Evolutionary conservation across 2,888 invertebrate species (phyloP).

Genomic region (Leucoma salicis): DNA sequence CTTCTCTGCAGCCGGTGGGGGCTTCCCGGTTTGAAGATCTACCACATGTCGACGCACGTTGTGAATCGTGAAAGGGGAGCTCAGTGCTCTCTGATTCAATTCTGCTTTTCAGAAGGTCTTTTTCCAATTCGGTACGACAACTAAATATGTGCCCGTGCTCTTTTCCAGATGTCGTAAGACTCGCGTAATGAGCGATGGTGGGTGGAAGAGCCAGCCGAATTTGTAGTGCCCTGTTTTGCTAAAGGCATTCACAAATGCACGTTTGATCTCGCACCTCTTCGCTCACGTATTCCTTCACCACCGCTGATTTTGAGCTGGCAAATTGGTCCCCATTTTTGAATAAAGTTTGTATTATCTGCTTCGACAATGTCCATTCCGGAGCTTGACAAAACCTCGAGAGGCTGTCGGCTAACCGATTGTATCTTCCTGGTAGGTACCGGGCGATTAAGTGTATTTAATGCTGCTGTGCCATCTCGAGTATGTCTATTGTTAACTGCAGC

Average conservation of each 20-base stretch:
- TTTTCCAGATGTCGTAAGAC: conserved; percentile 20
- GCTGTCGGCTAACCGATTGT: conserved; percentile 21
- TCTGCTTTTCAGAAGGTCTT: conserved; percentile 20
- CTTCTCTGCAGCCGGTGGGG: too few species aligned
- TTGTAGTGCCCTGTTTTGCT: conserved; percentile 21
- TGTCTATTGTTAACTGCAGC: background rate
- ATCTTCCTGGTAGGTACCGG: conserved; percentile 20
- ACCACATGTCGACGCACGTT: conserved; percentile 5
- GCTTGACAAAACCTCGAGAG: conserved; percentile 14
- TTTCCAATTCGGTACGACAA: conserved; percentile 22
- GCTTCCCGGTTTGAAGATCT: background rate
- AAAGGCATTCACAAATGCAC: conserved; percentile 18
- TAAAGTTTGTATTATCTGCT: background rate
- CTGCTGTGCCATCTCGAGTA: conserved; percentile 4
- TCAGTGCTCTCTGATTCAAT: conserved; percentile 8
- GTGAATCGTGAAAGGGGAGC: background rate
- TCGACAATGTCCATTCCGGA: conserved; percentile 12
- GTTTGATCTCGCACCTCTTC: conserved; percentile 5
- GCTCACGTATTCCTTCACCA: conserved; percentile 17
- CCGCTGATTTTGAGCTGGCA: conserved; percentile 18
- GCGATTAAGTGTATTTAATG: conserved; percentile 11
- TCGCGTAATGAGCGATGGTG: conserved; percentile 15
- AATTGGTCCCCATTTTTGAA: conserved; percentile 18
- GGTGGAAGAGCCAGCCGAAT: conserved; percentile 28
- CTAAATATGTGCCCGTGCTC: conserved; percentile 17